Base-by-base conservation (phyloP, 2,888 invertebrate species). In the Rugalucina vietnamica region DNA sequence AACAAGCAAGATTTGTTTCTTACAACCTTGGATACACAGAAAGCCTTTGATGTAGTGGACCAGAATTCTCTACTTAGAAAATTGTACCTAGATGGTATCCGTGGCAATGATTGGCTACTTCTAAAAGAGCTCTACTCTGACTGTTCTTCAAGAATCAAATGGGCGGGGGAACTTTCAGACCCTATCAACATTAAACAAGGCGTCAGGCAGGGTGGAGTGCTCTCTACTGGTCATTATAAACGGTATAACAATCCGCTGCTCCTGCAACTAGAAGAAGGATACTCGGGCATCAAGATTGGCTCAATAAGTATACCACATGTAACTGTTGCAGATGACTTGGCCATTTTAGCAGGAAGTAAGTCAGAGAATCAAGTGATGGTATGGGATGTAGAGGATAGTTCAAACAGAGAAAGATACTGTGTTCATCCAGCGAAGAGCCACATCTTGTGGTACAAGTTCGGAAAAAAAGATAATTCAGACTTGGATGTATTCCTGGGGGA, bases 381-480 rank as follows among this genome's bases (percentile, higher is more conserved):
- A n/a, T n/a, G n/a, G n/a, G n/a, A n/a, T n/a, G n/a, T n/a, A n/a
- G n/a, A n/a, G n/a, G 71, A 34, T 37, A 24, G n/a, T 12, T 12
- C 36, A 8, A 36, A 24, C 39, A 8, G 37, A 10, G 71, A 71
- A 39, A 36, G 71, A 36, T 71, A 71, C 37, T 71, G 34, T 36
- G 21, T 71, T 4, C 37, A 71, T 39, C 71, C 71, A n/a, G 27
- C 71, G 36, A 71, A 71, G 36, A 71, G 71, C 37, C 37, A 60
- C 29, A 24, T 60, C 18, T 60, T 29, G 21, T 60, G 60, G 60
- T 60, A 60, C 29, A 60, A 24, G 27, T 27, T 24, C 10, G 4
- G 60, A 8, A 21, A 18, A 18, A 60, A 21, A 2, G 29, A 29
- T 27, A 32, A 29, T 21, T 27, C 60, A 12, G 60, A 60, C 29